Conservation (phyloP, 2,797 vertebrate genomes). For the Artibeus lituratus region DNA sequence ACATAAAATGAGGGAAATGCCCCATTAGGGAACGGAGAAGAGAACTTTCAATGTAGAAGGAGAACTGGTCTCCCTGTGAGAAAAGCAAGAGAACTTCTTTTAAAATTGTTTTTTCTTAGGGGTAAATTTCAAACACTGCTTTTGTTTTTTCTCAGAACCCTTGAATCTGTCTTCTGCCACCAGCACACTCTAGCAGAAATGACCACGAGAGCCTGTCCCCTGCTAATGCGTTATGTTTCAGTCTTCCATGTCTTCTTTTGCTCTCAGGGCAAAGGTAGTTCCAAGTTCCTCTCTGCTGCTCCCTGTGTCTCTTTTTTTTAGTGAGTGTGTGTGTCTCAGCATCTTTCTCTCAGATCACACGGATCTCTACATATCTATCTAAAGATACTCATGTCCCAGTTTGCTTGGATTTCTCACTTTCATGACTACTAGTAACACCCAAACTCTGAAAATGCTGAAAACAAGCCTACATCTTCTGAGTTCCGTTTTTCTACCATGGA, state of each 20-base stretch:
- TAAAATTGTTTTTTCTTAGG: neutral
- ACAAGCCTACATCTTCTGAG: neutral
- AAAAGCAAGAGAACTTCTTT: conserved; percentile 25
- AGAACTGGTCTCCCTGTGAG: conserved; percentile 28
- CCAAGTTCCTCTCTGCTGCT: neutral
- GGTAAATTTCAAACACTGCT: neutral
- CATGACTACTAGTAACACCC: neutral
- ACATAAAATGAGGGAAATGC: neutral
- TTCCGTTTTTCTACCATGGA: neutral
- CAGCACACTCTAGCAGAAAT: neutral
- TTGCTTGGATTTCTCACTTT: neutral
- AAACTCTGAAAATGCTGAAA: neutral
- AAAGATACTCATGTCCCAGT: neutral
- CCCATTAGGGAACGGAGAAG: neutral
- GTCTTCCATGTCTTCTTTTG: neutral
- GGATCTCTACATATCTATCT: neutral
- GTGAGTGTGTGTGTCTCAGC: neutral
- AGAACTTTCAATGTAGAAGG: conserved; percentile 5
- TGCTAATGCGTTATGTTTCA: neutral
- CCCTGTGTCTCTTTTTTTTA: neutral
- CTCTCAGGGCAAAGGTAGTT: neutral
- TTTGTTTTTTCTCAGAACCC: neutral
- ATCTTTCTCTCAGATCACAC: neutral
- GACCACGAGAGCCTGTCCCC: neutral
- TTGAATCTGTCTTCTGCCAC: neutral